A percentile compares a stretch with the other conserved stretches of the same genome.
These are phyloP conservation scores for Fregetta grallaria DNA, from an alignment of 2,113 vertebrate genomes.

Conservation along the genomic window DNA sequence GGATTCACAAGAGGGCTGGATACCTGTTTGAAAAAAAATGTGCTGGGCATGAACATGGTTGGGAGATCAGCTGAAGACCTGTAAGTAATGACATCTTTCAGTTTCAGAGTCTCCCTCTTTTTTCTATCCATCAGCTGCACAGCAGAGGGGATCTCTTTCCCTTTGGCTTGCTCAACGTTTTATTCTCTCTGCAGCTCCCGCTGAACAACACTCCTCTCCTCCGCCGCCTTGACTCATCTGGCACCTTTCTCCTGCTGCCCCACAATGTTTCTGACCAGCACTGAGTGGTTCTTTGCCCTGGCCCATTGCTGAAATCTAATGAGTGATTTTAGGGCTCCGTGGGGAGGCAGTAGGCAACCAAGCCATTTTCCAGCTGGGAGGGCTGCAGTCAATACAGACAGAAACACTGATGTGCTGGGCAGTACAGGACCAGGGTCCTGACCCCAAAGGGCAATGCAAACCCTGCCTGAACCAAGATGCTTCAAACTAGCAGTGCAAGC, in stretches of 20 bases:
- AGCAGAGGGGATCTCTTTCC: not conserved
- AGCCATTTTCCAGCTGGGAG: not conserved
- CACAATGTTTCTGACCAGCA: not conserved
- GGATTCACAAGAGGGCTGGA: not conserved
- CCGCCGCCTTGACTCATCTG: not conserved
- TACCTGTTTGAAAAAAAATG: not conserved
- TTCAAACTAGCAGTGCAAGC: not conserved
- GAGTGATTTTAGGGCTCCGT: not conserved
- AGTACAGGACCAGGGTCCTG: not conserved
- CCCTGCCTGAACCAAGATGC: not conserved
- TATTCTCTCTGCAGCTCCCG: not conserved
- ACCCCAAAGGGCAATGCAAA: not conserved
- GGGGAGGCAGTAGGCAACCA: not conserved
- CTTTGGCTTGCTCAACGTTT: not conserved
- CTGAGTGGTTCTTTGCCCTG: not conserved
- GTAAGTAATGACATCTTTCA: not conserved
- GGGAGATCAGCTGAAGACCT: not conserved
- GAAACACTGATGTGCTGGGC: not conserved
- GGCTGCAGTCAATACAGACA: not conserved
- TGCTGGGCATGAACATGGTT: not conserved
- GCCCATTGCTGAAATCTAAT: not conserved
- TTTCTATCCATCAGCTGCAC: not conserved
- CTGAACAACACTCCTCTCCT: not conserved
- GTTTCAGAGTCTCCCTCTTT: not conserved
- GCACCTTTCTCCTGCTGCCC: not conserved